Evolutionary conservation across 2,797 vertebrate genomes (phyloP).

Genomic region (Lerista edwardsae): DNA sequence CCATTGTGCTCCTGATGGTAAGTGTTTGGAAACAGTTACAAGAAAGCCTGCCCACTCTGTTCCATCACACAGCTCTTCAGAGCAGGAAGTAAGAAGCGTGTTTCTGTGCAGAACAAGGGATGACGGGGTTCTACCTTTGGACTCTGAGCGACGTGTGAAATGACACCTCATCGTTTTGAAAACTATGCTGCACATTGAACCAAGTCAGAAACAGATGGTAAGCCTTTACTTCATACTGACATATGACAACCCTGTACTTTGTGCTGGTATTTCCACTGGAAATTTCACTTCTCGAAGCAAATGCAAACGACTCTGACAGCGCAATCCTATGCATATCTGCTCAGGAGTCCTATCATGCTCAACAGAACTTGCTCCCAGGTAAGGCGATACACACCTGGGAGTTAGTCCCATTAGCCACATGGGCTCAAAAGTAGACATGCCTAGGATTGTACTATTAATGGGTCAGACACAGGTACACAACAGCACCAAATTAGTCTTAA

Average conservation of each 20-base stretch:
- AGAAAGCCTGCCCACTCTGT: slow-evolving; percentile 44
- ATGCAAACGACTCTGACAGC: too few relatives aligned
- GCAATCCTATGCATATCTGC: too few relatives aligned
- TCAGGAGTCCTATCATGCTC: too few relatives aligned
- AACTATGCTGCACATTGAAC: not conserved
- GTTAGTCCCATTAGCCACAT: too few relatives aligned
- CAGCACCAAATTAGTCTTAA: too few relatives aligned
- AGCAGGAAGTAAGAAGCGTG: slow-evolving; percentile 19
- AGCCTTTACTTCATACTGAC: not conserved
- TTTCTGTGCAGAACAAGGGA: not conserved
- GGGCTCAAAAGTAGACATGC: too few relatives aligned
- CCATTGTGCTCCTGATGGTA: slow-evolving; percentile 35
- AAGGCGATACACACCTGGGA: too few relatives aligned
- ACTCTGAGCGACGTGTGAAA: not conserved
- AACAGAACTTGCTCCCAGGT: too few relatives aligned
- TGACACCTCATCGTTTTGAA: not conserved
- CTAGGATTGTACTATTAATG: too few relatives aligned
- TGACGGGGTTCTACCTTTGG: not conserved
- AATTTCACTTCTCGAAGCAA: not conserved
- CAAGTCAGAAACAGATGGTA: not conserved
- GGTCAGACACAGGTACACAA: too few relatives aligned
- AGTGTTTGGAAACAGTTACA: slow-evolving; percentile 59
- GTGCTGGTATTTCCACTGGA: not conserved
- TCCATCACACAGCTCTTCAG: slow-evolving; percentile 36
- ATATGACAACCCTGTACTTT: not conserved